phyloP scores from a whole-genome alignment of 2,113 vertebrate species.

The Pitta sordida region DNA sequence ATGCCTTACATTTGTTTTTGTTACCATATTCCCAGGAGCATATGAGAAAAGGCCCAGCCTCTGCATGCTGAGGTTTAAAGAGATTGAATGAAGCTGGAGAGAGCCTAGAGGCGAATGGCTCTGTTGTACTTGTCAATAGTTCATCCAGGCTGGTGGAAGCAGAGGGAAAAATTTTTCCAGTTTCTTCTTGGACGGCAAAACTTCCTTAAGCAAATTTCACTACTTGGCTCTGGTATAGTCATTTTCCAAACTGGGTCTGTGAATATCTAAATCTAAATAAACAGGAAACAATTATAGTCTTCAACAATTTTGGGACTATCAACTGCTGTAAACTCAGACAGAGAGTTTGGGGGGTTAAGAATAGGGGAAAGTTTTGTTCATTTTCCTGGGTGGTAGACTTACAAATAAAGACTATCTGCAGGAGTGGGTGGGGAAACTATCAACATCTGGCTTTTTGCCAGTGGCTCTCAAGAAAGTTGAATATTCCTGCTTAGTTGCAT shows the following conservation, averaged over 20 bases:
- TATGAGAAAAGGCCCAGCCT: not conserved
- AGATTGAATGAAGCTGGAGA: not conserved
- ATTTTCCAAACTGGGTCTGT: not conserved
- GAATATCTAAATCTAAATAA: not conserved
- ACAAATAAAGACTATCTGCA: not conserved
- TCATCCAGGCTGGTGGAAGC: not conserved
- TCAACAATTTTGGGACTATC: not conserved
- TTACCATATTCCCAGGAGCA: not conserved
- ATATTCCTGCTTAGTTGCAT: not conserved
- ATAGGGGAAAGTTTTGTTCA: not conserved
- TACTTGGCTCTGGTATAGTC: not conserved
- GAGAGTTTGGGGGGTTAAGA: not conserved
- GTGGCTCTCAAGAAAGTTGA: not conserved
- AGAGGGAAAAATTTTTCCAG: not conserved
- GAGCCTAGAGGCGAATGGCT: not conserved
- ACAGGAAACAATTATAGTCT: not conserved
- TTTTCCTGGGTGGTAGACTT: not conserved
- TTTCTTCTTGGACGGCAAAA: not conserved
- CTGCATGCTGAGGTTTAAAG: not conserved
- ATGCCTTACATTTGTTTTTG: not conserved
- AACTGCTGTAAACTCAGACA: not conserved
- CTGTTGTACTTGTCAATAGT: not conserved
- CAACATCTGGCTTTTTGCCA: not conserved
- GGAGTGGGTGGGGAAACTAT: not conserved
- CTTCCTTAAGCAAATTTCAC: not conserved